These are phyloP conservation scores for Ginglymostoma cirratum DNA, from an alignment of 2,113 vertebrate genomes.

Conservation along the genomic window DNA sequence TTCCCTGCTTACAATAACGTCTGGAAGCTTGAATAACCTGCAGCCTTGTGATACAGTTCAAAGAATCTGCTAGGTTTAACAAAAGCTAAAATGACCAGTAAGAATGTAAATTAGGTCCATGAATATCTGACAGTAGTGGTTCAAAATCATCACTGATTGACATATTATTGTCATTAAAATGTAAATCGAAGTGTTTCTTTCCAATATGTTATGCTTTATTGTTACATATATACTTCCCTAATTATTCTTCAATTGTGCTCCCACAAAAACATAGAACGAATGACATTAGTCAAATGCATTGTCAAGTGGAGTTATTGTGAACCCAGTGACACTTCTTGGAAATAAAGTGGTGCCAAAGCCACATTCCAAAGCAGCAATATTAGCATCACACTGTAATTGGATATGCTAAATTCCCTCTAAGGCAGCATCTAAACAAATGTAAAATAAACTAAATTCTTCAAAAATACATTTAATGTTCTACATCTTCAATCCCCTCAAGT, in stretches of 20 bases:
- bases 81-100: background rate
- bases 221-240: background rate
- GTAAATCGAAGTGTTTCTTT: background rate
- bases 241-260: background rate
- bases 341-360: background rate
- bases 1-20: background rate
- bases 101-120: background rate
- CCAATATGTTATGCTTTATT: background rate
- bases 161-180: background rate
- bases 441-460: background rate
- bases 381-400: background rate
- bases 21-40: background rate
- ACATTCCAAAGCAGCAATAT: background rate
- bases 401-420: background rate
- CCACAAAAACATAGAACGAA: background rate
- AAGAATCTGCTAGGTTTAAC: background rate
- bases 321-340: background rate
- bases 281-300: background rate
- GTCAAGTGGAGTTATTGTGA: background rate
- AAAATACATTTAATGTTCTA: background rate
- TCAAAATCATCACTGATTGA: background rate
- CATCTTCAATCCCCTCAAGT: background rate
- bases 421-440: background rate
- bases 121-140: background rate
- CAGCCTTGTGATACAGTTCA: constrained; percentile 6